Evolutionary conservation across 2,113 vertebrate genomes (phyloP).

Genomic region (Eidolon helvum): DNA sequence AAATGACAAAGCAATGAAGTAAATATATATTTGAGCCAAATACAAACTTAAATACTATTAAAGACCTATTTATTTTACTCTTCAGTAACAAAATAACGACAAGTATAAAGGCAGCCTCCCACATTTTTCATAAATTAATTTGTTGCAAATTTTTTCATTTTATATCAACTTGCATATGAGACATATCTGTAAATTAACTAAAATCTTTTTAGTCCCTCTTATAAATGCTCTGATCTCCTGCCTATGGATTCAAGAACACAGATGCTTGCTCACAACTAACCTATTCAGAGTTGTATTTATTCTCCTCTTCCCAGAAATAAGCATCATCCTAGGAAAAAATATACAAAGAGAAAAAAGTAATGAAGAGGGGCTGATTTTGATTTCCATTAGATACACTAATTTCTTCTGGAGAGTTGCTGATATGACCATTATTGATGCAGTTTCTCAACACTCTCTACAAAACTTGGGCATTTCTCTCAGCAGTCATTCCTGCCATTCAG

Average conservation of each 20-base stretch:
- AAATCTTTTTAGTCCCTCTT: neutral
- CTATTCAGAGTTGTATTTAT: neutral
- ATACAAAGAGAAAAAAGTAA: neutral
- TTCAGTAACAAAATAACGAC: neutral
- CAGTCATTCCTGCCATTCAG: neutral
- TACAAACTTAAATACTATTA: neutral
- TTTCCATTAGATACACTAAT: neutral
- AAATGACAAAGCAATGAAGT: neutral
- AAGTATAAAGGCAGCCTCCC: neutral
- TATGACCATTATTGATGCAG: neutral
- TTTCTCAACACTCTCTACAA: neutral
- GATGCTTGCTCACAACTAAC: neutral
- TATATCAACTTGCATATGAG: neutral
- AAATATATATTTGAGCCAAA: neutral
- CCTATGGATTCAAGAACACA: neutral
- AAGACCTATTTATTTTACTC: neutral
- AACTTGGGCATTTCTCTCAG: neutral
- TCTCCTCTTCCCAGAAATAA: neutral
- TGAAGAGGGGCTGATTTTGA: neutral
- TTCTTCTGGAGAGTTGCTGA: neutral
- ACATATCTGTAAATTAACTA: neutral
- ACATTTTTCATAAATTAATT: conserved; percentile 1
- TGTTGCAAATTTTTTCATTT: neutral
- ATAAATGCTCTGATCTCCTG: neutral
- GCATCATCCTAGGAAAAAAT: conserved; percentile 15